Base-by-base conservation (phyloP, 2,888 invertebrate species). In the Erebia epiphron region DNA sequence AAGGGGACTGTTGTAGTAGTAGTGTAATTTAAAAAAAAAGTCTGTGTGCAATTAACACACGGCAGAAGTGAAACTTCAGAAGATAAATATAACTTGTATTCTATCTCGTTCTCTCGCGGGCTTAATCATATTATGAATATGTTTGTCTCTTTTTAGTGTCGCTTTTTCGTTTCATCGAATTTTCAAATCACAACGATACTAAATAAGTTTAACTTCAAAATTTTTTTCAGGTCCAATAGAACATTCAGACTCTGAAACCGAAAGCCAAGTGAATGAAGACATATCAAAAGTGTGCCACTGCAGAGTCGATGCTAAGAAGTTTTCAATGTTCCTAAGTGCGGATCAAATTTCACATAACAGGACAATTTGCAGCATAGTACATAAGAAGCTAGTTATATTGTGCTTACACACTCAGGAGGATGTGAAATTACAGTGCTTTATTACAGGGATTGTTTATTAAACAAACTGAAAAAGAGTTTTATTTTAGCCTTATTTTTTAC, bases 381-480 rank as follows among this genome's bases (percentile, higher is more conserved):
- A 96, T 74, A 96, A 96, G 73, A 95, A 94, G 82, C 94, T 97
- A 79, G 95, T 97, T 0, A 96, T 97, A 82, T 87, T 98, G 79
- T 95, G 95, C 79, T 89, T 98, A 73, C 95, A 96, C 76, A 94
- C 96, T 21, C 95, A 96, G 72, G 96, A 96, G 68, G 96, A 96
- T 85, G 94, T 98, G 10, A 95, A 95, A 16, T 91, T 98, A 73
- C 96, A 97, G 87, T 97, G 97, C 84, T 97, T 97, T 86, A 94
- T 98, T 77, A 96, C 96, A 75, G 96, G 97, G 35, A 94, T 96
- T 79, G 89, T 91, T 21, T 92, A 86, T 83, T 92, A 77, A 78
- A 10, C n/a, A 9, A 16, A 52, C n/a, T 52, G 35, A 5, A 35
- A 35, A 35, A 7, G 35, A 35, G 35, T 35, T 35, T 35, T 35